Evolutionary conservation across 1,140 invertebrate genomes (phyloP).

Genomic region (Drosophila sechellia): DNA sequence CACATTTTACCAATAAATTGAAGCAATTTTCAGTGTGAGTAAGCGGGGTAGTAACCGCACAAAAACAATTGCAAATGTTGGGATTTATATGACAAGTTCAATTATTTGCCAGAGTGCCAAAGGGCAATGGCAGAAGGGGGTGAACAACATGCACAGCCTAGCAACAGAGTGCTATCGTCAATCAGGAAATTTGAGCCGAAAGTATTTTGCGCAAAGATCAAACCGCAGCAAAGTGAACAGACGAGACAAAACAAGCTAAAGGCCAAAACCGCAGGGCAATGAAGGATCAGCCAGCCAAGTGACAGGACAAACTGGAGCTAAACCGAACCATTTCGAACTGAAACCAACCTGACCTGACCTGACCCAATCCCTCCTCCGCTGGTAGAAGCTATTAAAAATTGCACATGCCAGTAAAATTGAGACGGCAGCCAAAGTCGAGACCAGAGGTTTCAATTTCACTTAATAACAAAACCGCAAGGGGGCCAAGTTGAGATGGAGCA

Average conservation of each 20-base stretch:
- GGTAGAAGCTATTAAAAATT: constrained; percentile 70
- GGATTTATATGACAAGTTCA: constrained; percentile 44
- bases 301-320: constrained; percentile 30
- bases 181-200: constrained; percentile 31
- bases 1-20: constrained; percentile 47
- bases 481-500: constrained; percentile 3
- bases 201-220: constrained; percentile 35
- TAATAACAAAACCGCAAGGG: constrained; percentile 62
- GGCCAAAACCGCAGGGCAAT: constrained; percentile 54
- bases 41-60: constrained; percentile 17
- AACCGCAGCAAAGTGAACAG: constrained; percentile 39
- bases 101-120: constrained; percentile 20
- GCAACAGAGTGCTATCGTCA: constrained; percentile 12
- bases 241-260: constrained; percentile 40
- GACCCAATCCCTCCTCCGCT: constrained; percentile 3
- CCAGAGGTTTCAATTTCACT: constrained; percentile 76
- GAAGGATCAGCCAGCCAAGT: constrained; percentile 55
- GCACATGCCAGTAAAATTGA: constrained; percentile 75
- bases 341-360: not conserved
- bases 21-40: constrained; percentile 21
- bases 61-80: constrained; percentile 45
- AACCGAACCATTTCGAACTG: constrained; percentile 1
- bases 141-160: not conserved
- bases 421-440: constrained; percentile 62
- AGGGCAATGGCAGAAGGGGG: not conserved